Percentiles rank a stretch among this genome's conserved stretches.
Evolutionary conservation across 53 echinoderm and acorn worm species (phyloP).

Genomic region (Luidia sarsii): DNA sequence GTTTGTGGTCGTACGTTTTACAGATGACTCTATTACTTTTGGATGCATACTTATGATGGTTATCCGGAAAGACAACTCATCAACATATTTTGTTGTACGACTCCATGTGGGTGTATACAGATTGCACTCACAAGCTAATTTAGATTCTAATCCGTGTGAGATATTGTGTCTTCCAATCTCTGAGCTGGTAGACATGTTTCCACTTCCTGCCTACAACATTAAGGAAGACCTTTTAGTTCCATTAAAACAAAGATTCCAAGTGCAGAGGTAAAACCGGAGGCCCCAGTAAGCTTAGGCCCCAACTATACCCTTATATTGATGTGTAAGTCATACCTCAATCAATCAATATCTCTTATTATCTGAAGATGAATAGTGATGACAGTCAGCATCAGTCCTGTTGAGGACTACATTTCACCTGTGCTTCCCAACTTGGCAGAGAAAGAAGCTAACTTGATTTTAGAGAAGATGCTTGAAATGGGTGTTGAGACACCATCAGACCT

Average conservation of each 20-base stretch:
- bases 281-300: too few species aligned
- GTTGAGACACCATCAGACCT: constrained; percentile 30
- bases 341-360: too few species aligned
- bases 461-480: constrained; percentile 16
- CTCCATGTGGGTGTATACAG: too few species aligned
- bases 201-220: constrained; percentile 21
- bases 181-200: constrained; percentile 32
- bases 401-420: too few species aligned
- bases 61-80: background rate
- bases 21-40: background rate
- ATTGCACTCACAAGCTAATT: too few species aligned
- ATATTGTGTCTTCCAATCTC: background rate
- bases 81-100: constrained; percentile 32
- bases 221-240: background rate
- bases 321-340: too few species aligned
- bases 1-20: background rate
- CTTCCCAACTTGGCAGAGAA: too few species aligned
- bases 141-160: background rate
- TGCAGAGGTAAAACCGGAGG: too few species aligned
- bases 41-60: constrained; percentile 28
- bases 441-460: too few species aligned
- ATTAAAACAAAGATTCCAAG: background rate
- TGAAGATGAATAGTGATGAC: too few species aligned
- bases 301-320: too few species aligned
- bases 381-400: too few species aligned